A percentile compares a stretch with the other conserved stretches of the same genome.
phyloP scores from a whole-genome alignment of 2,113 vertebrate genomes.

The Melospiza georgiana region DNA sequence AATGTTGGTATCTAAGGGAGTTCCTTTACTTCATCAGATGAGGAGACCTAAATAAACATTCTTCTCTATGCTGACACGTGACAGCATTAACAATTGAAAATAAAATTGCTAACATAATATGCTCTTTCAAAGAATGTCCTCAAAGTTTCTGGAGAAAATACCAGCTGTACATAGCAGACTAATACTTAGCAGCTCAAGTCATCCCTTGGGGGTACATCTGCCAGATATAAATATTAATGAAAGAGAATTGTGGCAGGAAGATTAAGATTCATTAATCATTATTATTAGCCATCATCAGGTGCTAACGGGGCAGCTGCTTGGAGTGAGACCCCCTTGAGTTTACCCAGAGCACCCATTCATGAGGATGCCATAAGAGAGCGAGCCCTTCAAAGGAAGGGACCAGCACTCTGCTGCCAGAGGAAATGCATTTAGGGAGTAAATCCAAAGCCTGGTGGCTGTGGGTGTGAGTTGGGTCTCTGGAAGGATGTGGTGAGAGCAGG shows the following conservation, averaged over 20 bases:
- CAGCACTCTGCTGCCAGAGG: not conserved
- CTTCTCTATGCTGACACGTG: not conserved
- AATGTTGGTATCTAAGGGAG: not conserved
- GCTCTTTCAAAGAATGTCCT: slow-evolving; percentile 6
- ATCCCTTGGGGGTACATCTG: slow-evolving; percentile 53
- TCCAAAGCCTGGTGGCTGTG: not conserved
- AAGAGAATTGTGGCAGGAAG: slow-evolving; percentile 24
- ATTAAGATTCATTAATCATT: slow-evolving; percentile 58
- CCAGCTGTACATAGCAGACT: slow-evolving; percentile 38
- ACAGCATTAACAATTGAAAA: slow-evolving; percentile 13
- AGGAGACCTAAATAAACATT: not conserved
- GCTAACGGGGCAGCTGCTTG: not conserved
- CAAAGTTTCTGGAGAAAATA: slow-evolving; percentile 38
- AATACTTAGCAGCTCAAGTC: not conserved
- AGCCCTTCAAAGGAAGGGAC: not conserved
- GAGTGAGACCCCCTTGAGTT: not conserved
- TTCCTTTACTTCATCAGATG: not conserved
- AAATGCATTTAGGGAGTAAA: not conserved
- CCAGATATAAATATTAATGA: slow-evolving; percentile 60
- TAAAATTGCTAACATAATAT: not conserved
- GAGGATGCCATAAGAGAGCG: not conserved
- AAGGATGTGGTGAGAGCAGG: not conserved
- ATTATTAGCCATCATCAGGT: slow-evolving; percentile 49
- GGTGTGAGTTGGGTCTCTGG: not conserved
- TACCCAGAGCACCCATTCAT: not conserved